phyloP scores from a whole-genome alignment of 2,888 invertebrate genomes.

The Eupithecia tripunctaria region DNA sequence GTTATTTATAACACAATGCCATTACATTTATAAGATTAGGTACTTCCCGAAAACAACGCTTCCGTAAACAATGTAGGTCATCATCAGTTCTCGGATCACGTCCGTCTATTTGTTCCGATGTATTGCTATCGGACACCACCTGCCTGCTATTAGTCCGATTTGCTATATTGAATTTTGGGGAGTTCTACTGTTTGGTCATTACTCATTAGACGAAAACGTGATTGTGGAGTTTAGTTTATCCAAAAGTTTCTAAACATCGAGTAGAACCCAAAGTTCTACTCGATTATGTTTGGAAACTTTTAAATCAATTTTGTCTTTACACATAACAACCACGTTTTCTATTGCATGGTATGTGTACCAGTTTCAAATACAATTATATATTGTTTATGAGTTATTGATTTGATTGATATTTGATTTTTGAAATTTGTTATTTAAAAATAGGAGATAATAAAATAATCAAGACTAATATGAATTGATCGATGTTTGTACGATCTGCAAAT shows the following conservation, averaged over 20 bases:
- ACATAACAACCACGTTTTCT: too few relatives aligned
- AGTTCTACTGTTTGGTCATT: conserved; percentile 18
- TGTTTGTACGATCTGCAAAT: too few relatives aligned
- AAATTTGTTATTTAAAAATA: too few relatives aligned
- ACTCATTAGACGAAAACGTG: conserved; percentile 2
- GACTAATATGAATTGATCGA: too few relatives aligned
- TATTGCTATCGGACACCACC: conserved; percentile 71
- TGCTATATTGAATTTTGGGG: conserved; percentile 43
- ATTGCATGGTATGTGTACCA: too few relatives aligned
- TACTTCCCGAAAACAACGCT: conserved; percentile 30
- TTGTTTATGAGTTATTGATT: too few relatives aligned
- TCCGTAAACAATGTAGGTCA: conserved; percentile 56
- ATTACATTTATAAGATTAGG: conserved; percentile 25
- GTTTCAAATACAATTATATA: too few relatives aligned
- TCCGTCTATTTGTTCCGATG: conserved; percentile 78
- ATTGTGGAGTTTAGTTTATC: conserved; percentile 3
- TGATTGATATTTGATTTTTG: too few relatives aligned
- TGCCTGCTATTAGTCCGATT: conserved; percentile 52
- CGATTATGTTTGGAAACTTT: not conserved
- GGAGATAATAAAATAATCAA: too few relatives aligned
- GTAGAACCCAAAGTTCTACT: too few relatives aligned
- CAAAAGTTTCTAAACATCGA: too few relatives aligned
- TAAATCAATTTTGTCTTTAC: not conserved
- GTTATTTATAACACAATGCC: conserved; percentile 10
- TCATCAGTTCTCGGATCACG: conserved; percentile 67